Evolutionary conservation across 2,888 invertebrate genomes (phyloP), one percentile per base, ranked within the genome.

Genomic region (Leptopilina syphax): DNA sequence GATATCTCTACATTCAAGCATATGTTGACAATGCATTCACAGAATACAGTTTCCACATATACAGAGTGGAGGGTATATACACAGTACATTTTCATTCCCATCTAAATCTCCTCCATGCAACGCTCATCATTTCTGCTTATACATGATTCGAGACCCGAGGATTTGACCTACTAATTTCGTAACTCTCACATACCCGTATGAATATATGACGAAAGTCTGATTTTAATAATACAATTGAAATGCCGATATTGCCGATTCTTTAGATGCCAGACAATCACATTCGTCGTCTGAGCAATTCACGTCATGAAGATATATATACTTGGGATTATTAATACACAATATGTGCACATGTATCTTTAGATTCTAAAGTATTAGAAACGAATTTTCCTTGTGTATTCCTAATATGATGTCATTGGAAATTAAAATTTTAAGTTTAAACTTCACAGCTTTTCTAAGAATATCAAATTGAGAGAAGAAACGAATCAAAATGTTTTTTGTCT

Each of bases 161-260:
- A 50, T 50, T 50, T 50, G 54, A 34, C 73, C 73, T 73, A 73
- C 57, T 73, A 34, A 73, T 70, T 70, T 70, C n/a, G n/a, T 57
- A 24, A 73, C 57, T 73, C 54, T 73, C 54, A 8, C 34, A 57
- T n/a, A 73, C 57, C 13, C n/a, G 27, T 34, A 34, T 18, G 18
- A 18, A 18, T 10, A 24, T 70, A 3, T 73, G 73, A 73, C 57
- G 73, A n/a, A 8, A 57, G n/a, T 73, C 57, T 34, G 34, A 73
- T 57, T 73, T 57, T 18, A 73, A 18, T 41, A 13, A 57, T 9
- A 50, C 57, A 57, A 73, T 73, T 73, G 9, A 73, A 73, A 57
- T 73, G 54, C 24, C 50, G 50, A 68, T 24, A 50, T 27, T 68
- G 18, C 7, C 54, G 8, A 54, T 70, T 70, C 54, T 70, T 73